Evolutionary conservation across 2,113 vertebrate species (phyloP), one percentile per base, ranked within the genome.

Genomic region (Herpailurus yagouaroundi): DNA sequence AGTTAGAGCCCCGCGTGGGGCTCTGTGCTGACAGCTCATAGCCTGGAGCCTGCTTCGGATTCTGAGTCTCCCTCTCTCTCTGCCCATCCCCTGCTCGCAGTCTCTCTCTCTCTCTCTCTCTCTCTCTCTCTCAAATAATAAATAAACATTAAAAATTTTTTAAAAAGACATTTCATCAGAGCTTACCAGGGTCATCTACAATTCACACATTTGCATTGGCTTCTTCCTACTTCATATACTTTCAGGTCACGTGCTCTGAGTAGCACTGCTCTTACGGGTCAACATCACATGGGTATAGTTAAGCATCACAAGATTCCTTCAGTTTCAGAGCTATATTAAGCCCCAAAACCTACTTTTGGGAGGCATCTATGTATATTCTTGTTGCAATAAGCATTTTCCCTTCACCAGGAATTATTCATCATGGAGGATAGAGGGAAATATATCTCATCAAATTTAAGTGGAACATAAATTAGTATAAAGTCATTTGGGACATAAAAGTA

Each of bases 351-450:
- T 89, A 77, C n/a, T 91, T 93, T 90, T 74, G 81, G 86, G 95
- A 83, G 27, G 18, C 29, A 52, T 64, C 50, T 93, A 36, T 83
- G 74, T 33, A 50, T 73, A 83, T 82, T 87, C 36, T 95, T 97
- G 45, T 87, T 77, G 82, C 12, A 95, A 64, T 23, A 79, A 86
- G 68, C 19, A 71, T 69, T 90, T 93, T 2, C 1, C n/a, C 50
- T 93, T 93, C 25, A 15, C 52, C 80, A 83, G 81, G 23, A 82
- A 90, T 86, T 87, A 79, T 71, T 97, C 74, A 88, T 29, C 23
- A 60, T 52, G 31, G 27, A 2, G 29, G 5, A 79, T 21, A n/a
- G 21, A 97, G 31, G 45, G 23, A 76, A 45, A 86, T 25, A 31
- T 57, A 80, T 60, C 33, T 83, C 33, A 50, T 90, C 85, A 86